Conservation (phyloP, 2,888 invertebrate species). For the Choreutis nemorana region DNA sequence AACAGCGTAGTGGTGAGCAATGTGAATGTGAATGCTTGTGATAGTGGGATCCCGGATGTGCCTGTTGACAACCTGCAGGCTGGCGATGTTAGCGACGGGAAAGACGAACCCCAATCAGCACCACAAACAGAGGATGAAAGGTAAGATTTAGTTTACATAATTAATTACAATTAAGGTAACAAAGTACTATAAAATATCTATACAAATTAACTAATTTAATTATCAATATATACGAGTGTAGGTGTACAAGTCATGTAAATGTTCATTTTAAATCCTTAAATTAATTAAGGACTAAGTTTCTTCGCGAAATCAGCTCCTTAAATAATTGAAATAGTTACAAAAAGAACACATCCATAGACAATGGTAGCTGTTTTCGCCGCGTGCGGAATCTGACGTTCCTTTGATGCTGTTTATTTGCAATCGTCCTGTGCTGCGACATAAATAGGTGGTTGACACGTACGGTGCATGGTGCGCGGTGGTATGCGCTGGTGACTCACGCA, state of each 20-base stretch:
- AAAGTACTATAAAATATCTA: too few species aligned
- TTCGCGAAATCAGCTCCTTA: too few species aligned
- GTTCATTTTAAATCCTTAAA: too few species aligned
- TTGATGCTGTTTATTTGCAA: slow-evolving; percentile 65
- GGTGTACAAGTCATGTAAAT: too few species aligned
- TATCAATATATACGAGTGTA: too few species aligned
- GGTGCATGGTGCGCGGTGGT: slow-evolving; percentile 48
- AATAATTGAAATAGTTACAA: too few species aligned
- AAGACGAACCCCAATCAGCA: slow-evolving; percentile 43
- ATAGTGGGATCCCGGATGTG: slow-evolving; percentile 49
- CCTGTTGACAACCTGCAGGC: slow-evolving; percentile 36
- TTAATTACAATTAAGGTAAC: too few species aligned
- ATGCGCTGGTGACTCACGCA: slow-evolving; percentile 47
- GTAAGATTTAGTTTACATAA: too few species aligned
- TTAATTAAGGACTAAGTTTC: too few species aligned
- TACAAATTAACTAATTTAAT: too few species aligned
- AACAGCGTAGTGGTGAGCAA: slow-evolving; percentile 54
- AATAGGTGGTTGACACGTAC: slow-evolving; percentile 63
- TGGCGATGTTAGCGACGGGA: slow-evolving; percentile 47
- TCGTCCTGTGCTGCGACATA: slow-evolving; percentile 57
- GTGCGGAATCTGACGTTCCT: slow-evolving; percentile 52
- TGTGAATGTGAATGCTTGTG: slow-evolving; percentile 58
- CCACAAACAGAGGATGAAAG: slow-evolving; percentile 59
- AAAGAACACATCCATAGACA: slow-evolving; percentile 61
- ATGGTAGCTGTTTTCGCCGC: slow-evolving; percentile 52